These are phyloP conservation scores for Leucoma salicis DNA, from an alignment of 2,888 invertebrate species.

Conservation along the genomic window DNA sequence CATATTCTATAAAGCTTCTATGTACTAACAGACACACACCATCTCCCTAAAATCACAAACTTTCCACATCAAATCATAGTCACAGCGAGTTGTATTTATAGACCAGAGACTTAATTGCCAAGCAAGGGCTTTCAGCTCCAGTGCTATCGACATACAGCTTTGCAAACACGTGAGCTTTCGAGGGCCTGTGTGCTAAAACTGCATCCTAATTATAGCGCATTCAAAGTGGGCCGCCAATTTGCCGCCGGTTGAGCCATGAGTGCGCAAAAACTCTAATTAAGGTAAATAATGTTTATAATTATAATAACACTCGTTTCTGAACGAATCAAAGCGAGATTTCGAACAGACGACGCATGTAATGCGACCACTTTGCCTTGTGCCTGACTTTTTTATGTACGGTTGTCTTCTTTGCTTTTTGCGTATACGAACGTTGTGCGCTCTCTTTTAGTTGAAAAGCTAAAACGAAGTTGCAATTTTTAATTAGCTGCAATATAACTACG, in stretches of 20 bases:
- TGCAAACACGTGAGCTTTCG: constrained; percentile 56
- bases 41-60: constrained; percentile 20
- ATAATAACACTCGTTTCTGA: constrained; percentile 71
- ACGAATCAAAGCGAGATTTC: constrained; percentile 66
- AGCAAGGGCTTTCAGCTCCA: constrained; percentile 48
- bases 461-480: constrained; percentile 3
- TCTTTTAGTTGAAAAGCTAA: constrained; percentile 2
- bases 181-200: constrained; percentile 55
- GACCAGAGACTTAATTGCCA: constrained; percentile 50
- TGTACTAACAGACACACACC: constrained; percentile 10
- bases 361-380: constrained; percentile 59
- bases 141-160: constrained; percentile 60
- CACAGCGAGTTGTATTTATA: constrained; percentile 48
- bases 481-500: background rate
- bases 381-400: constrained; percentile 42
- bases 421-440: constrained; percentile 6
- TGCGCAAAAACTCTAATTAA: constrained; percentile 71
- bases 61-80: constrained; percentile 39
- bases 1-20: background rate
- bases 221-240: constrained; percentile 68
- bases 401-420: constrained; percentile 42
- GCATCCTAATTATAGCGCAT: constrained; percentile 70
- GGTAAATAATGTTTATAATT: constrained; percentile 81
- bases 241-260: constrained; percentile 59
- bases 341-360: constrained; percentile 60